Conservation (phyloP, 2,113 vertebrate genomes). For the Petaurus breviceps region DNA sequence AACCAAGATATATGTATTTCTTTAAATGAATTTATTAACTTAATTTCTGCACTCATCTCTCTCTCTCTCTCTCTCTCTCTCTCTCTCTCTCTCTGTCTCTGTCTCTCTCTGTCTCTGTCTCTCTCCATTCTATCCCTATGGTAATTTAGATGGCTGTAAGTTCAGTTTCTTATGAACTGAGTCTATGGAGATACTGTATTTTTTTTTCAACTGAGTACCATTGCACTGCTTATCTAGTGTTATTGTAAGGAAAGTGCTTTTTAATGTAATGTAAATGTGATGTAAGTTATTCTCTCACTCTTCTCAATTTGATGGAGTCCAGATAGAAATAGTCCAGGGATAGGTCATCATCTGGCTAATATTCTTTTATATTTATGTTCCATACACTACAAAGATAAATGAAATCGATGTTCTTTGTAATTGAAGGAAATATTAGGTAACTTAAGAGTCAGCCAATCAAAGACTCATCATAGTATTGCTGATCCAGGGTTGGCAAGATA, state of each 20-base stretch:
- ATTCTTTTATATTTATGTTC: background rate
- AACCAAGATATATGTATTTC: background rate
- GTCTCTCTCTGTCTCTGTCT: no score
- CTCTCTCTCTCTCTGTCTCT: no score
- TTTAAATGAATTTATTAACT: background rate
- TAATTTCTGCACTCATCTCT: background rate
- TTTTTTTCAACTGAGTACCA: background rate
- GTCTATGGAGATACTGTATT: background rate
- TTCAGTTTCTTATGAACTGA: background rate
- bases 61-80: no score
- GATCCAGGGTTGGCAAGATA: no score
- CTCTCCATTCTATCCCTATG: background rate
- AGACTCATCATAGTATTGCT: no score
- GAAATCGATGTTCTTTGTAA: background rate
- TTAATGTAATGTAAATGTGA: background rate
- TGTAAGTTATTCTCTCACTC: no score
- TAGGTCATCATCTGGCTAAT: background rate
- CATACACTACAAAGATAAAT: background rate
- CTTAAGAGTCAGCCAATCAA: background rate
- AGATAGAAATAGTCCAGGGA: no score
- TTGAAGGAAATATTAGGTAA: background rate
- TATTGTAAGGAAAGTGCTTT: background rate
- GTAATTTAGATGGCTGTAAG: background rate
- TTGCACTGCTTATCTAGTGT: background rate
- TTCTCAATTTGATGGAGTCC: background rate